phyloP scores from a whole-genome alignment of 2,113 vertebrate species.

The Acrocephalus kingi region DNA sequence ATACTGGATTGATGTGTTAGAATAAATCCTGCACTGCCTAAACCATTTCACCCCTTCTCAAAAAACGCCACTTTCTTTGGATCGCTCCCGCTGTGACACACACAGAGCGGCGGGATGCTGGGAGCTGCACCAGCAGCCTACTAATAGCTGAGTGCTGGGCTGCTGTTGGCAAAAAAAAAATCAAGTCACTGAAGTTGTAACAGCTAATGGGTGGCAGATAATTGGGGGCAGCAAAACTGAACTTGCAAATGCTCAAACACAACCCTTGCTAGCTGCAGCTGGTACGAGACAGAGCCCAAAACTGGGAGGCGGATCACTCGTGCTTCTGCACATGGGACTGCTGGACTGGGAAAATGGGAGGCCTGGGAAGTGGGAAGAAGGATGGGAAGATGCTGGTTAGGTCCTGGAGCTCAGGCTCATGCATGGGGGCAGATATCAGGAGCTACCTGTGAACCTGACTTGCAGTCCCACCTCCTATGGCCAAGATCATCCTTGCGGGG shows the following conservation, averaged over 20 bases:
- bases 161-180: neutral
- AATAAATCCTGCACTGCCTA: neutral
- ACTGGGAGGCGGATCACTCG: accelerated
- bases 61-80: neutral
- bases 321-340: accelerated
- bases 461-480: neutral
- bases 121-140: neutral
- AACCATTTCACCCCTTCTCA: neutral
- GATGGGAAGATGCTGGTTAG: neutral
- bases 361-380: neutral
- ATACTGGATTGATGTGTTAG: neutral
- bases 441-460: neutral
- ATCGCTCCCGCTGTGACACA: neutral
- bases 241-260: neutral
- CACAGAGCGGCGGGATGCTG: neutral
- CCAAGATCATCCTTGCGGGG: neutral
- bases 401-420: neutral
- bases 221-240: neutral
- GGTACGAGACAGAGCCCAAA: accelerated
- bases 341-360: neutral
- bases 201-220: neutral
- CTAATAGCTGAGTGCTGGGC: neutral
- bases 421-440: neutral
- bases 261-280: neutral
- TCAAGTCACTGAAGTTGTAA: neutral